Percentiles rank a stretch among this genome's conserved stretches.
Evolutionary conservation across 2,113 vertebrate genomes (phyloP).

Genomic region (Barnardius zonarius): DNA sequence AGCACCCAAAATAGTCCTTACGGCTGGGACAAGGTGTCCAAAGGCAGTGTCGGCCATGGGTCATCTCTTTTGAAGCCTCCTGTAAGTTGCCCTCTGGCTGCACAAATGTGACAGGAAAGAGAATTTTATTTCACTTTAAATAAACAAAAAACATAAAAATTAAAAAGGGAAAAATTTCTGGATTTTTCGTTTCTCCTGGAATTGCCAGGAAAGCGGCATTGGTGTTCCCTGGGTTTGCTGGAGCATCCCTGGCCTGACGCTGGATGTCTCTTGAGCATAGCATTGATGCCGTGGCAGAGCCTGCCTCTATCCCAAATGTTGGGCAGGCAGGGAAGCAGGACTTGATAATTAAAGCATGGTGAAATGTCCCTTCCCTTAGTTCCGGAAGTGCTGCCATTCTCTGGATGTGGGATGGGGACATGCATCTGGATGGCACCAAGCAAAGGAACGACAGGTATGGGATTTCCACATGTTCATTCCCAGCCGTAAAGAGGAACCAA

Average conservation of each 20-base stretch:
- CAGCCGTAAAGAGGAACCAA: neutral
- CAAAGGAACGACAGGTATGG: neutral
- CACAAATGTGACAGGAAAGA: rapidly evolving
- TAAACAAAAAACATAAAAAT: too few relatives aligned
- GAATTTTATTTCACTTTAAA: neutral
- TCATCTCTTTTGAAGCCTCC: neutral
- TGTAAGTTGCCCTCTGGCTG: neutral
- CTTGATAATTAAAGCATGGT: neutral
- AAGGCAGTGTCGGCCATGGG: neutral
- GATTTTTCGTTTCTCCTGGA: neutral
- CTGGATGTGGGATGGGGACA: rapidly evolving
- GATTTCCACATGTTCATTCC: neutral
- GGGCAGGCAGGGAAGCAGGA: neutral
- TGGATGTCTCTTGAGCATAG: neutral
- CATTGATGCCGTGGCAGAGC: neutral
- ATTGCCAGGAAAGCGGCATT: rapidly evolving
- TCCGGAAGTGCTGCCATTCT: neutral
- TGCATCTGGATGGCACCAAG: rapidly evolving
- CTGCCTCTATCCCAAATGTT: rapidly evolving
- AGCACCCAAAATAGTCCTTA: neutral
- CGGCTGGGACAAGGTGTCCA: neutral
- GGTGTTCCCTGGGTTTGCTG: neutral
- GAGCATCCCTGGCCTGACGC: neutral
- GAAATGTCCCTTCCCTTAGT: neutral
- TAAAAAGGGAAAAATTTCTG: neutral